phyloP scores from a whole-genome alignment of 1,140 invertebrate genomes.

The Ptiloglossa arizonensis region DNA sequence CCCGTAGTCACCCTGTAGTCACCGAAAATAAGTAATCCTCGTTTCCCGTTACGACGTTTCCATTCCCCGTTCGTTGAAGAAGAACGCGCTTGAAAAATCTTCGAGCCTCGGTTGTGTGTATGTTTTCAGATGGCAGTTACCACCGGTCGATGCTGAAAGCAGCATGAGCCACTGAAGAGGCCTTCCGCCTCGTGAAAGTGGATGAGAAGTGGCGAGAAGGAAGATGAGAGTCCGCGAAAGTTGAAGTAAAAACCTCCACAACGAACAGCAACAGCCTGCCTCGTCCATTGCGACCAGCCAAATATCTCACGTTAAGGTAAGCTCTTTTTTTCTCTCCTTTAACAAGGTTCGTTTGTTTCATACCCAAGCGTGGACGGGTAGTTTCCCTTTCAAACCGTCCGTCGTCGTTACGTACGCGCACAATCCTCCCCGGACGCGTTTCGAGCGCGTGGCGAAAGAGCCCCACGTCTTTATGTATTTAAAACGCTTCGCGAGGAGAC shows the following conservation, averaged over 20 bases:
- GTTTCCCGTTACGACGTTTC: not conserved
- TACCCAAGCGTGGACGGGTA: too few relatives aligned
- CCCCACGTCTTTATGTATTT: too few relatives aligned
- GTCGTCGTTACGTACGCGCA: too few relatives aligned
- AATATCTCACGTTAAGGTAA: constrained; percentile 75
- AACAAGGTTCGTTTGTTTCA: not conserved
- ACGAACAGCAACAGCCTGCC: constrained; percentile 72
- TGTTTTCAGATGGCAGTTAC: constrained; percentile 53
- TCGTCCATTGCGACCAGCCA: constrained; percentile 72
- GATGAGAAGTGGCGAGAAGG: constrained; percentile 35
- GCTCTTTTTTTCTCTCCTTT: not conserved
- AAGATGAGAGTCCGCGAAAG: constrained; percentile 65
- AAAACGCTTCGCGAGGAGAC: too few relatives aligned
- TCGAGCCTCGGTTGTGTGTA: not conserved
- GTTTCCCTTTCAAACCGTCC: not conserved
- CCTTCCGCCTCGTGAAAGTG: constrained; percentile 35
- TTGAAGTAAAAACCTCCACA: constrained; percentile 67
- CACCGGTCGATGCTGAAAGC: constrained; percentile 30
- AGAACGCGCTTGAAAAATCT: not conserved
- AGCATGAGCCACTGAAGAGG: constrained; percentile 46
- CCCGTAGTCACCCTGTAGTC: too few relatives aligned
- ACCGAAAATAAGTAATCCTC: not conserved
- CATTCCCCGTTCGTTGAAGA: not conserved
- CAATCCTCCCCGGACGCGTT: not conserved
- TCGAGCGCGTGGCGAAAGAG: not conserved